phyloP scores from a whole-genome alignment of 2,113 vertebrate species.

The Ondatra zibethicus region DNA sequence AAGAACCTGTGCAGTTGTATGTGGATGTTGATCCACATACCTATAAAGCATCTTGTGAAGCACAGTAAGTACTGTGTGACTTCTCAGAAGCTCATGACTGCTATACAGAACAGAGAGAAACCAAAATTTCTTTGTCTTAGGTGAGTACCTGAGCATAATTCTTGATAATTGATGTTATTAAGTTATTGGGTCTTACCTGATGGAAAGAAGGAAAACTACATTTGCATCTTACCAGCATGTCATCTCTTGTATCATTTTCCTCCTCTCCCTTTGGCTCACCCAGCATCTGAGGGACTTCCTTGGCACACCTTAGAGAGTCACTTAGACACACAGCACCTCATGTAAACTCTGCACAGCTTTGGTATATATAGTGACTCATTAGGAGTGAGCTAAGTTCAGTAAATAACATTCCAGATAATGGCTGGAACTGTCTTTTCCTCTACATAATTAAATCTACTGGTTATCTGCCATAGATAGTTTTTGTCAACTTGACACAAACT shows the following conservation, averaged over 20 bases:
- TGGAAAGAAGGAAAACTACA: neutral
- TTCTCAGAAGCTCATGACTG: neutral
- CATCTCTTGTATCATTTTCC: neutral
- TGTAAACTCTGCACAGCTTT: neutral
- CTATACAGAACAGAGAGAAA: neutral
- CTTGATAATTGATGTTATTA: neutral
- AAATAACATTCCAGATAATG: constrained; percentile 16
- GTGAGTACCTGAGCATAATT: neutral
- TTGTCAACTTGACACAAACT: neutral
- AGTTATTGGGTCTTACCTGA: neutral
- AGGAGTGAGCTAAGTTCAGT: neutral
- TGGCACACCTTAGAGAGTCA: neutral
- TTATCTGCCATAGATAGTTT: neutral
- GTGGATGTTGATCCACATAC: neutral
- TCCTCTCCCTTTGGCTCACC: neutral
- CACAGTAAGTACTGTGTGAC: neutral
- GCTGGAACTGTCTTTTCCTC: neutral
- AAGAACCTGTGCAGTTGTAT: constrained; percentile 47
- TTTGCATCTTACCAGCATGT: neutral
- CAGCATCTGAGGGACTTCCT: neutral
- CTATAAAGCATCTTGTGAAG: neutral
- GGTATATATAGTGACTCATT: neutral
- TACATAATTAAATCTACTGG: neutral
- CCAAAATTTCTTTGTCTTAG: neutral
- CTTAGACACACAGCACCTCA: neutral